Evolutionary conservation across 2,888 invertebrate species (phyloP).

Genomic region (Acanthopleura granulata): DNA sequence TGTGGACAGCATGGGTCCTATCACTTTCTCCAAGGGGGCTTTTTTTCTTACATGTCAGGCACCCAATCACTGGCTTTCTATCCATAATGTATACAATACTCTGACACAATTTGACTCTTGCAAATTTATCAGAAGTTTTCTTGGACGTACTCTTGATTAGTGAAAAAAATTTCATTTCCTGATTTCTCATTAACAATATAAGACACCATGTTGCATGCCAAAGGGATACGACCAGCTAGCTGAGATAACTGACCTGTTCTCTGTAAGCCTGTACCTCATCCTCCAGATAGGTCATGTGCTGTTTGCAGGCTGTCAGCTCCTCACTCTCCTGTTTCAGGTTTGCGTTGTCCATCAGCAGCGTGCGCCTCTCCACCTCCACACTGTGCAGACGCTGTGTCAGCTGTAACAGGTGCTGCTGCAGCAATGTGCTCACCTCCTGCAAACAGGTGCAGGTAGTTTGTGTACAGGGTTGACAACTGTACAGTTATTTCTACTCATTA

Average conservation of each 20-base stretch:
- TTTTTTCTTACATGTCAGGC: too few species aligned
- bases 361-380: constrained; percentile 59
- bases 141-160: too few species aligned
- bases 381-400: constrained; percentile 61
- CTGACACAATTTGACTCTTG: too few species aligned
- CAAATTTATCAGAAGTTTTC: too few species aligned
- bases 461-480: neutral
- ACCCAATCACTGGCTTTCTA: too few species aligned
- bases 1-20: too few species aligned
- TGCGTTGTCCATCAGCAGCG: constrained; percentile 50
- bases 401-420: constrained; percentile 62
- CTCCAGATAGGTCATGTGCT: constrained; percentile 30
- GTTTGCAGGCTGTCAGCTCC: constrained; percentile 20
- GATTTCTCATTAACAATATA: too few species aligned
- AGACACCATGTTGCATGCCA: too few species aligned
- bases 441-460: neutral
- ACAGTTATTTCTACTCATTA: neutral
- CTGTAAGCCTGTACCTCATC: constrained; percentile 38
- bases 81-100: too few species aligned
- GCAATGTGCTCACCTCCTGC: constrained; percentile 55
- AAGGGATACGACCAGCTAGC: neutral
- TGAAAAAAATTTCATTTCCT: too few species aligned
- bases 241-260: constrained; percentile 32
- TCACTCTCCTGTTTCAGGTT: constrained; percentile 43
- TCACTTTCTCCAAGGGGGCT: too few species aligned